Conservation (phyloP, 2,888 invertebrate genomes). For the Acanthoscelides obtectus region DNA sequence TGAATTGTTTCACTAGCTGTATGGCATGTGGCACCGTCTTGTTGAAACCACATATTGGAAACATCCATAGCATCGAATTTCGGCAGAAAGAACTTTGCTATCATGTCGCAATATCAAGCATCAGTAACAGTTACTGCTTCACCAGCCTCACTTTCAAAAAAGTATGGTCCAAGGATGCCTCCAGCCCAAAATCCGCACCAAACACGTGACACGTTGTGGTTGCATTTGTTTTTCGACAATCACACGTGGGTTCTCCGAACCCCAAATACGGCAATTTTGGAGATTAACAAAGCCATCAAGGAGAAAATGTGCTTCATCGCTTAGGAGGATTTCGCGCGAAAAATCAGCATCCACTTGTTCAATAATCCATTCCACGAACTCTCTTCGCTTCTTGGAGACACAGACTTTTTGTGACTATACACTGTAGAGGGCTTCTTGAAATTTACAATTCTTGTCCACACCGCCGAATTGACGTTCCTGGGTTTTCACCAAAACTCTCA, state of each 20-base stretch:
- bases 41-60: slow-evolving; percentile 21
- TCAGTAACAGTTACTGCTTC: slow-evolving; percentile 32
- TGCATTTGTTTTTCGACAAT: slow-evolving; percentile 31
- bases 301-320: slow-evolving; percentile 31
- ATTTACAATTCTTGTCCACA: slow-evolving; percentile 1
- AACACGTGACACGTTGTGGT: slow-evolving; percentile 36
- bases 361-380: slow-evolving; percentile 2
- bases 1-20: slow-evolving; percentile 30
- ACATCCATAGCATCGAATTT: slow-evolving; percentile 18
- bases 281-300: slow-evolving; percentile 35
- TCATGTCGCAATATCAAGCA: slow-evolving; percentile 23
- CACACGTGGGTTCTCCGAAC: slow-evolving; percentile 27
- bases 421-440: not conserved
- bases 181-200: slow-evolving; percentile 37
- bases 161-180: slow-evolving; percentile 38
- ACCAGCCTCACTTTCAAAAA: slow-evolving; percentile 35
- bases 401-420: not conserved
- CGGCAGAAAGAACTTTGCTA: slow-evolving; percentile 16
- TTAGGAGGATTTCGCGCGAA: slow-evolving; percentile 3
- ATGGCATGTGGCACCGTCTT: slow-evolving; percentile 31
- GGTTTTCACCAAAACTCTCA: not conserved
- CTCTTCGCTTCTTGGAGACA: not conserved
- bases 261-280: slow-evolving; percentile 35
- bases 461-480: slow-evolving; percentile 7
- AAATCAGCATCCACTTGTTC: slow-evolving; percentile 5